Evolutionary conservation across 2,797 vertebrate species (phyloP), one percentile per base, ranked within the genome.

Genomic region (Pangasius sanitwongsei): DNA sequence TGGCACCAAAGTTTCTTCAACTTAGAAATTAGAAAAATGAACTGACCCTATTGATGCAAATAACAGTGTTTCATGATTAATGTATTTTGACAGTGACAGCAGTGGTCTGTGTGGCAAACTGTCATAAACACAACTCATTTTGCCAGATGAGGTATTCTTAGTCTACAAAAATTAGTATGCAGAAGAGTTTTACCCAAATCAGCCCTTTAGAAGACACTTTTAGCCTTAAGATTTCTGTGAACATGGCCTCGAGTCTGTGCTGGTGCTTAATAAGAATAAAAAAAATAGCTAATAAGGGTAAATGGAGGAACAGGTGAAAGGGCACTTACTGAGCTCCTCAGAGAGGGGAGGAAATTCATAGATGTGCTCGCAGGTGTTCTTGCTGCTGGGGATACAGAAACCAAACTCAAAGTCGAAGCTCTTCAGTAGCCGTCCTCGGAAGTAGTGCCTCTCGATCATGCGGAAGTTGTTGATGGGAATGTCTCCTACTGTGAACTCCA

Each of bases 341-440:
- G 98, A 98, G 92, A 99, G 97, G 0, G 97, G 96, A 0, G 86
- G 86, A 50, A 87, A 87, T 41, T 87, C 86, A 23, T 87, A 87
- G 86, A 87, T 87, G 96, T 99, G 98, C 93, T 99, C 98, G 48
- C 98, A 99, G 0, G 98, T 98, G 92, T 99, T 99, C 95, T 98
- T 99, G 96, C 98, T 99, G 97, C 97, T 98, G 90, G 98, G 98
- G 94, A 99, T 99, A 94, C 98, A 99, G 96, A 99, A 99, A 78
- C 98, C 98, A 48, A 99, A 99, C 92, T 99, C 97, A 65, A 99
- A 99, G 92, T 99, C 98, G 55, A 99, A 99, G 93, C 98, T 99
- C 94, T 99, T 99, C 72, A 99, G 97, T 84, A 99, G 94, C 87
- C 97, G 97, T 90, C 99, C 97, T 0, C 97, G 97, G 94, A 99